Percentiles rank a stretch among this genome's conserved stretches.
These are phyloP conservation scores for Enteromius mattozi DNA, from an alignment of 2,797 vertebrate genomes.

Conservation along the genomic window DNA sequence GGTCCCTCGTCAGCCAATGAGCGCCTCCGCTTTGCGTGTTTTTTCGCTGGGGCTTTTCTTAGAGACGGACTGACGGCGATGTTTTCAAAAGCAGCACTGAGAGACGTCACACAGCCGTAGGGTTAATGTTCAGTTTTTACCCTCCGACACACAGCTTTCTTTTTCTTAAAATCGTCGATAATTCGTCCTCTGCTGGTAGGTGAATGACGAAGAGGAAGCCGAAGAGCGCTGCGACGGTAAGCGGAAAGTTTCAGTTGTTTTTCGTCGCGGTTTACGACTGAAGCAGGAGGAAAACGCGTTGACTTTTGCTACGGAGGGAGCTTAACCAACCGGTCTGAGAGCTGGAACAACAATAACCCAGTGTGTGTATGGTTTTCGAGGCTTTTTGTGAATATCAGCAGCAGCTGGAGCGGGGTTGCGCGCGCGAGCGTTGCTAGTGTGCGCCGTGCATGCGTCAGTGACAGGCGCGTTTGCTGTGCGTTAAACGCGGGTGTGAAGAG, in stretches of 20 bases:
- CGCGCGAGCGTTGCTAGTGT: background rate
- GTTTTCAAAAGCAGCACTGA: conserved; percentile 82
- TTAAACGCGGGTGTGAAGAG: conserved; percentile 25
- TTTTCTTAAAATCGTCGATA: conserved; percentile 28
- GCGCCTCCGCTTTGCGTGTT: conserved; percentile 69
- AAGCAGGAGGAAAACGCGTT: conserved; percentile 46
- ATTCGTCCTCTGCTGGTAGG: conserved; percentile 50
- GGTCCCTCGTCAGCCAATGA: conserved; percentile 69
- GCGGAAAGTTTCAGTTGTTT: conserved; percentile 60
- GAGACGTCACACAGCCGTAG: conserved; percentile 79
- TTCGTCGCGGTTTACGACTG: conserved; percentile 51
- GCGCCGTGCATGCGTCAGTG: conserved; percentile 49
- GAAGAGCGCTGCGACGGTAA: conserved; percentile 74
- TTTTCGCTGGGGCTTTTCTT: conserved; percentile 77
- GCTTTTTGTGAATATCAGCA: background rate
- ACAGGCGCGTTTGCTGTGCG: conserved; percentile 52
- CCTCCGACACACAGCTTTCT: background rate
- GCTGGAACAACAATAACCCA: background rate
- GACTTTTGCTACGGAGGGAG: background rate
- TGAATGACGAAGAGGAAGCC: conserved; percentile 68
- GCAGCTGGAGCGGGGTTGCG: background rate
- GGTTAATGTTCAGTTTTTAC: conserved; percentile 67
- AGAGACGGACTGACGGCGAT: conserved; percentile 79
- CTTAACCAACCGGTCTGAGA: background rate
- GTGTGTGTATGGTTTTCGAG: background rate